These are phyloP conservation scores for Mamestra configurata DNA, from an alignment of 1,140 invertebrate genomes.

Conservation along the genomic window DNA sequence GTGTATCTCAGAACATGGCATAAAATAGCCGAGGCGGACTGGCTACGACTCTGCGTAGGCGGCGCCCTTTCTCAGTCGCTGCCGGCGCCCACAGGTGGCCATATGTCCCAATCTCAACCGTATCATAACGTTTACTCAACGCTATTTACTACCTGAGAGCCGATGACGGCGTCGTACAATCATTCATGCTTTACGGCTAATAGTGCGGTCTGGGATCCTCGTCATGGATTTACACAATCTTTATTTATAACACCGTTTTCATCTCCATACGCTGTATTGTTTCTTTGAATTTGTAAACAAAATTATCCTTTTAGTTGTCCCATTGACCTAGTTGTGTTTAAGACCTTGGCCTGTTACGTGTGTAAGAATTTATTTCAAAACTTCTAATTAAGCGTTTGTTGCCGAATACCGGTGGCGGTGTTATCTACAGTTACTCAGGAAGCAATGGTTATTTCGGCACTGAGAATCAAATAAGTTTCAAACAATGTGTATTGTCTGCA, in stretches of 20 bases:
- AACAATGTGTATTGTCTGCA: not conserved
- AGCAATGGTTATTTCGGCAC: not conserved
- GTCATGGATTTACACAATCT: constrained; percentile 16
- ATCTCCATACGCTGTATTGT: not conserved
- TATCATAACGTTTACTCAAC: constrained; percentile 45
- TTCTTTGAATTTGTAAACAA: not conserved
- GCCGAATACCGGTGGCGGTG: too few relatives aligned
- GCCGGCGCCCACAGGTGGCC: constrained; percentile 71
- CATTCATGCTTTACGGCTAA: constrained; percentile 31
- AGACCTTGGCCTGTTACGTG: constrained; percentile 13
- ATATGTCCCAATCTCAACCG: constrained; percentile 50
- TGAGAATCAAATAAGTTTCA: not conserved
- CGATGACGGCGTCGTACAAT: constrained; percentile 38
- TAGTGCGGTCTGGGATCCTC: constrained; percentile 8
- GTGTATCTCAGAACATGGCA: constrained; percentile 6
- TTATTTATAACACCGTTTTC: not conserved
- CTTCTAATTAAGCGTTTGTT: not conserved
- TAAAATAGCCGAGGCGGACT: constrained; percentile 37
- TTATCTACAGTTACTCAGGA: not conserved
- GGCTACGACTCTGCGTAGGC: constrained; percentile 59
- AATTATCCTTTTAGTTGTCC: constrained; percentile 1
- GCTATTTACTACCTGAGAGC: constrained; percentile 43
- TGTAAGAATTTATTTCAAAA: not conserved
- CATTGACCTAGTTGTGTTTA: not conserved
- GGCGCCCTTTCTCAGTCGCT: constrained; percentile 74